Percentiles rank a stretch among this genome's conserved stretches.
Conservation (phyloP, 1,140 invertebrate genomes). For the Babylonia areolata region DNA sequence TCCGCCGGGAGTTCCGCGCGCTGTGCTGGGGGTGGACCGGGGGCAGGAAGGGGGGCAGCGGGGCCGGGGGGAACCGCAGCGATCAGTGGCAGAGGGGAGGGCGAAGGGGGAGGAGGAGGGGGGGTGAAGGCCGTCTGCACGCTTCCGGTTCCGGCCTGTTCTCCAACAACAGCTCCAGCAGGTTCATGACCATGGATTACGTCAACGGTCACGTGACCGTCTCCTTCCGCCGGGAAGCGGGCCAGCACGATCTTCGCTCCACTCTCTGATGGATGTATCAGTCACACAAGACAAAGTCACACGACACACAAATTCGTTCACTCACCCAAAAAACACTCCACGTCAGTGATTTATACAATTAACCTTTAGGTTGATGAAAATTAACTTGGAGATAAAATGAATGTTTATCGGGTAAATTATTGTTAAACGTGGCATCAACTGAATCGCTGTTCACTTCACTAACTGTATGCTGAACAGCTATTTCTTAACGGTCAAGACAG, state of each 20-base stretch:
- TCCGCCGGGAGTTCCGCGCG: conserved; percentile 87
- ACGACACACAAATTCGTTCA: background rate
- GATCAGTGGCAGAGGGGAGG: conserved; percentile 40
- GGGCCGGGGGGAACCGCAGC: too few relatives aligned
- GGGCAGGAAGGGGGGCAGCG: background rate
- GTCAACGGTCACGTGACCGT: conserved; percentile 59
- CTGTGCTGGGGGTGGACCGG: conserved; percentile 47
- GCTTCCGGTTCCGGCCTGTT: conserved; percentile 31
- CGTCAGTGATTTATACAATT: too few relatives aligned
- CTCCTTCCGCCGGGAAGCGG: conserved; percentile 33
- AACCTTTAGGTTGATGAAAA: too few relatives aligned
- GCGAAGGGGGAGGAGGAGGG: background rate
- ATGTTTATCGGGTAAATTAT: too few relatives aligned
- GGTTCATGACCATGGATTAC: conserved; percentile 62
- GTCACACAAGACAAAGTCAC: background rate
- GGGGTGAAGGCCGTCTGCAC: too few relatives aligned
- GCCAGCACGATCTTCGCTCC: background rate
- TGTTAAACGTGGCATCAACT: too few relatives aligned
- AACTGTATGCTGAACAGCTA: too few relatives aligned
- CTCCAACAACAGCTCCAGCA: conserved; percentile 49
- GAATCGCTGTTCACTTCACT: too few relatives aligned
- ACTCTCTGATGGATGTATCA: too few relatives aligned
- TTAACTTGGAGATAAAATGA: too few relatives aligned
- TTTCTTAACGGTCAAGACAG: too few relatives aligned
- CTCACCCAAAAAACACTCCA: too few relatives aligned